Evolutionary conservation across 1,140 invertebrate genomes (phyloP).

Genomic region (Achatina immaculata): DNA sequence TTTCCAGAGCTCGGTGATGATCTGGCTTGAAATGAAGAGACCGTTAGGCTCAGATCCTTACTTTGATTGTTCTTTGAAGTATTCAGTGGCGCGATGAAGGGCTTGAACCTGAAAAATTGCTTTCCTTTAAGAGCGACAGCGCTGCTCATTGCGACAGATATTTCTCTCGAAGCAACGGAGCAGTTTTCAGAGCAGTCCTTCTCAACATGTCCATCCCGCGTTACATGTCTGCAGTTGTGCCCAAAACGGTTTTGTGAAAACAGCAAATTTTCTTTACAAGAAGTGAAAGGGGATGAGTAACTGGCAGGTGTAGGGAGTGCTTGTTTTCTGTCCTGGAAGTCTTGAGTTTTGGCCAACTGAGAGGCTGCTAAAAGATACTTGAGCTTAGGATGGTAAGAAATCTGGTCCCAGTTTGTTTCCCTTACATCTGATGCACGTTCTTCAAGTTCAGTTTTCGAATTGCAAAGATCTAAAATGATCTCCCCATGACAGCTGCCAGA

Average conservation of each 20-base stretch:
- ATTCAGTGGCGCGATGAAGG: no score
- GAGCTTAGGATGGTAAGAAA: conserved; percentile 28
- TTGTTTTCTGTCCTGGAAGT: not conserved
- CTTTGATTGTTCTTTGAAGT: no score
- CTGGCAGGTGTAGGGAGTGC: not conserved
- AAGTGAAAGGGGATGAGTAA: not conserved
- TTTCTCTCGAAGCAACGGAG: no score
- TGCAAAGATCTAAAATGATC: not conserved
- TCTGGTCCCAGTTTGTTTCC: not conserved
- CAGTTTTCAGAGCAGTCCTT: no score
- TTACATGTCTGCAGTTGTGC: no score
- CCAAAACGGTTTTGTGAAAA: not conserved
- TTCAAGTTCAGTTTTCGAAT: not conserved
- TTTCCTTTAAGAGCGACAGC: no score
- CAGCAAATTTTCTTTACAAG: not conserved
- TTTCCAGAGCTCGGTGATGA: no score
- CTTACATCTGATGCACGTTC: not conserved
- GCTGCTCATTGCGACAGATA: no score
- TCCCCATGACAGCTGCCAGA: not conserved
- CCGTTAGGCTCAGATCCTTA: no score
- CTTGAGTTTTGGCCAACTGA: conserved; percentile 10
- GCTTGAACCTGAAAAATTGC: no score
- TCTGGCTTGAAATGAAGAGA: no score
- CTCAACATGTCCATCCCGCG: no score
- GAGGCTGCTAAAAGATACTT: conserved; percentile 28